Conservation (phyloP, 2,113 vertebrate species). For the Mormyrus lacerda region DNA sequence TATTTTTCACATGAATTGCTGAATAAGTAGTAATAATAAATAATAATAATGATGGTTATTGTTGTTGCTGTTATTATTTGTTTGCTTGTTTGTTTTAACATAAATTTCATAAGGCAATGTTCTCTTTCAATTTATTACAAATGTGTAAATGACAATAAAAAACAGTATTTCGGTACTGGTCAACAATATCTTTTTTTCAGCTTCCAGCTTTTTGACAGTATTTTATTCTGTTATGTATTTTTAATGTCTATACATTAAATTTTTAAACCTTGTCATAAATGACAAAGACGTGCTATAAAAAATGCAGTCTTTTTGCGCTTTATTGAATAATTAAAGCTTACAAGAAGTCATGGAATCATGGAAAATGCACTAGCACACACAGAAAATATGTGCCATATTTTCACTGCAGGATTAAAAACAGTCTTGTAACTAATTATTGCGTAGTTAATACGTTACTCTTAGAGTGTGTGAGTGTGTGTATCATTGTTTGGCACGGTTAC, state of each 20-base stretch:
- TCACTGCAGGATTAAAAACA: background rate
- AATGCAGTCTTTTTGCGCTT: background rate
- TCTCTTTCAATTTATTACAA: background rate
- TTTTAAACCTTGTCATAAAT: constrained; percentile 15
- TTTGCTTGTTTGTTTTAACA: background rate
- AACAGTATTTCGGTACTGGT: background rate
- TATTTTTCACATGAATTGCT: background rate
- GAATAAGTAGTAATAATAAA: background rate
- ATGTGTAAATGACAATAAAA: background rate
- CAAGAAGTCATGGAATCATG: background rate
- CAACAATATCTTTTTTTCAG: background rate
- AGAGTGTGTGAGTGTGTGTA: background rate
- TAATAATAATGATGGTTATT: background rate
- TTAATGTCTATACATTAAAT: constrained; percentile 7
- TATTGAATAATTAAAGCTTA: constrained; percentile 11
- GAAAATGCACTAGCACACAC: background rate
- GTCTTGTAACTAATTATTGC: background rate
- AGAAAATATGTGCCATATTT: background rate
- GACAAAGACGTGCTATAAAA: constrained; percentile 14
- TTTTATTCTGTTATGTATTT: constrained; percentile 6
- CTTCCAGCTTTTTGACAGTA: background rate
- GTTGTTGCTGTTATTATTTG: no score
- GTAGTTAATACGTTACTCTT: background rate
- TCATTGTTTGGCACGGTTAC: background rate
- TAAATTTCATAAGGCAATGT: background rate